Percentiles rank a stretch among this genome's conserved stretches.
Evolutionary conservation across 2,888 invertebrate species (phyloP).

Genomic region (Druceiella hillmani): DNA sequence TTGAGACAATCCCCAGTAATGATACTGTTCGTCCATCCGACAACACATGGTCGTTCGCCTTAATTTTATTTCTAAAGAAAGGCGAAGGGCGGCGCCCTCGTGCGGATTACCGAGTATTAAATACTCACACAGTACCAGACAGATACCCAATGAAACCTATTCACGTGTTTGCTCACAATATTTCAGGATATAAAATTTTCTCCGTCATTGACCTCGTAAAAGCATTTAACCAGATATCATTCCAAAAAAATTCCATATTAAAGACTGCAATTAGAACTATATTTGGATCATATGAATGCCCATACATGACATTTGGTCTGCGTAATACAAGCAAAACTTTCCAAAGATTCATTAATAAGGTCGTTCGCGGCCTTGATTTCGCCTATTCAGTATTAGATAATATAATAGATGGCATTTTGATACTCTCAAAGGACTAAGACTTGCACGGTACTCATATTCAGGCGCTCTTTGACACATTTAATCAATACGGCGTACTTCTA

Average conservation of each 20-base stretch:
- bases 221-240: conserved; percentile 34
- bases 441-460: conserved; percentile 26
- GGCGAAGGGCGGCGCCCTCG: conserved; percentile 27
- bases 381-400: conserved; percentile 25
- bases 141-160: conserved; percentile 30
- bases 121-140: conserved; percentile 28
- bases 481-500: conserved; percentile 26
- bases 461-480: conserved; percentile 23
- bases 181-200: conserved; percentile 27
- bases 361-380: too few species aligned
- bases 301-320: conserved; percentile 30
- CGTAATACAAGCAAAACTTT: conserved; percentile 31
- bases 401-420: conserved; percentile 31
- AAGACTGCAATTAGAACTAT: conserved; percentile 29
- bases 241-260: conserved; percentile 27
- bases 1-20: too few species aligned
- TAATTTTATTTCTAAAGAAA: conserved; percentile 30
- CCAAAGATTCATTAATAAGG: conserved; percentile 27
- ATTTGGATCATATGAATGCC: conserved; percentile 28
- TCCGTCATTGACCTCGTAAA: conserved; percentile 29
- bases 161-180: conserved; percentile 23
- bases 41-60: conserved; percentile 28
- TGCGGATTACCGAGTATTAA: conserved; percentile 31
- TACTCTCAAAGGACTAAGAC: conserved; percentile 20
- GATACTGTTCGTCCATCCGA: too few species aligned